Conservation (phyloP, 2,113 vertebrate species). For the Numida meleagris region DNA sequence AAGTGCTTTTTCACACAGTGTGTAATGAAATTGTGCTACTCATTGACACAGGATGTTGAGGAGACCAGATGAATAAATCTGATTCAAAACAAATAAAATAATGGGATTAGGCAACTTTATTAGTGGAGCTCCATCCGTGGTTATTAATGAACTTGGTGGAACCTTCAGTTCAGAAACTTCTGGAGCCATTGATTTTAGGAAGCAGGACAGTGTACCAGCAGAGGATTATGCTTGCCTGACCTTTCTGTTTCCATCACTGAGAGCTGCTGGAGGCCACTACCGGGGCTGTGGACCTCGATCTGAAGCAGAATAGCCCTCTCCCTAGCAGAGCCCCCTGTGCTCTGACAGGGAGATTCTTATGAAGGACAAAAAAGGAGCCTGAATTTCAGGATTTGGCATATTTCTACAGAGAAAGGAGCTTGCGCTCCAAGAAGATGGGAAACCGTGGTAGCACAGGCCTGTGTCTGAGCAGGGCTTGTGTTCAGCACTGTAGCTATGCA, state of each 20-base stretch:
- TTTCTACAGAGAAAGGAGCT: background rate
- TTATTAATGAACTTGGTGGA: slow-evolving; percentile 21
- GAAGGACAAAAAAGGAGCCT: background rate
- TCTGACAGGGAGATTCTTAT: background rate
- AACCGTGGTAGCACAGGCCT: background rate
- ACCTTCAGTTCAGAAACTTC: background rate
- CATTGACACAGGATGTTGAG: background rate
- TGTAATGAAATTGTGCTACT: slow-evolving; percentile 28
- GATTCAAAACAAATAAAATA: slow-evolving; percentile 33
- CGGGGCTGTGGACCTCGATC: background rate
- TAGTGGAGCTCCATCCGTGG: background rate
- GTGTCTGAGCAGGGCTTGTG: background rate
- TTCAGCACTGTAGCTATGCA: background rate
- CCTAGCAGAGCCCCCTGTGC: too few species aligned
- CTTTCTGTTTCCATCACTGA: background rate
- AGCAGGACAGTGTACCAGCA: background rate
- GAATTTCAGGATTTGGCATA: background rate
- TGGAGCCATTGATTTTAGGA: background rate
- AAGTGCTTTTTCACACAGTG: slow-evolving; percentile 31
- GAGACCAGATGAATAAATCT: slow-evolving; percentile 20
- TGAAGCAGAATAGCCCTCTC: background rate
- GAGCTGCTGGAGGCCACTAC: background rate
- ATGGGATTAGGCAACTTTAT: slow-evolving; percentile 34
- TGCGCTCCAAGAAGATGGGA: background rate
- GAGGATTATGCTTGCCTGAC: background rate